These are phyloP conservation scores for Scomberomorus guttatus DNA, from an alignment of 2,797 vertebrate species.

Conservation along the genomic window DNA sequence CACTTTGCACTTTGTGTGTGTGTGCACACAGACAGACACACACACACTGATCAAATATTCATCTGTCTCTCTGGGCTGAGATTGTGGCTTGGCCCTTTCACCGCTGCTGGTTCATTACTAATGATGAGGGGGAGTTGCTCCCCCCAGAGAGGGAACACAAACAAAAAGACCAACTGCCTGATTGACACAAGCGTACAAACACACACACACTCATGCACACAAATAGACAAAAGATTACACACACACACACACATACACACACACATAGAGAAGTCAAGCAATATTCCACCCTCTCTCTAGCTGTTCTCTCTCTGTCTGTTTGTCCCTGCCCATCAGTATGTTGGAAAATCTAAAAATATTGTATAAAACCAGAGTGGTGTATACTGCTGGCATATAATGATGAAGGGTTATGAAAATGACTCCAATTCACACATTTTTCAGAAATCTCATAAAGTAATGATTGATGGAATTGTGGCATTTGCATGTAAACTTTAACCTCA, in stretches of 20 bases:
- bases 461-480: background rate
- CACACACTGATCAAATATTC: constrained; percentile 74
- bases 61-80: constrained; percentile 68
- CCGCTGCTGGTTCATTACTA: constrained; percentile 72
- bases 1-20: constrained; percentile 28
- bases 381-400: background rate
- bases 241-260: background rate
- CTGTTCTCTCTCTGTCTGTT: background rate
- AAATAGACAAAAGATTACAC: background rate
- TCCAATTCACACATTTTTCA: background rate
- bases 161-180: constrained; percentile 62
- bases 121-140: constrained; percentile 69
- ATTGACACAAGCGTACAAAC: constrained; percentile 58
- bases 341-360: constrained; percentile 12
- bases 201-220: constrained; percentile 4
- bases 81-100: constrained; percentile 62
- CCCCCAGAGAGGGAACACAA: constrained; percentile 51
- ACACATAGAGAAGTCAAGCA: background rate
- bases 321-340: constrained; percentile 6
- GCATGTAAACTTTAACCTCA: background rate
- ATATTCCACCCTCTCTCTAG: background rate
- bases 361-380: background rate
- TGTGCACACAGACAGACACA: background rate
- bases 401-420: constrained; percentile 14
- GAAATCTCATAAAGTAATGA: constrained; percentile 1